These are phyloP conservation scores for Oryzias melastigma DNA, from an alignment of 2,113 vertebrate species.

Conservation along the genomic window DNA sequence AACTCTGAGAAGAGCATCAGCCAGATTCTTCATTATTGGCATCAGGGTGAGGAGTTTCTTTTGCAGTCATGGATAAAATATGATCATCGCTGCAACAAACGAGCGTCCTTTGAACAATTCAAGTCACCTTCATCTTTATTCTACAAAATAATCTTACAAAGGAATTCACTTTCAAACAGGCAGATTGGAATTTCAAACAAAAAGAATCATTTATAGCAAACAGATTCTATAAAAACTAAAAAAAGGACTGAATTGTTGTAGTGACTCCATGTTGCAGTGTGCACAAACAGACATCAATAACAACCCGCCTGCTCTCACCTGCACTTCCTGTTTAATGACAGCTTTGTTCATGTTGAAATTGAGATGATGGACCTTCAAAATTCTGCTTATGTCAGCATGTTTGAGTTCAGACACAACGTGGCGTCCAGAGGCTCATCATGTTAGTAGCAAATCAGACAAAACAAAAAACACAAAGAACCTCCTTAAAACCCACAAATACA, in stretches of 20 bases:
- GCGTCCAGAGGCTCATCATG: conserved; percentile 54
- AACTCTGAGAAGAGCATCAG: conserved; percentile 72
- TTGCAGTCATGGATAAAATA: conserved; percentile 64
- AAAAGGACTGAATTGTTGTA: conserved; percentile 21
- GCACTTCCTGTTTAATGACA: no score
- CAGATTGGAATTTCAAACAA: background rate
- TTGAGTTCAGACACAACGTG: conserved; percentile 27
- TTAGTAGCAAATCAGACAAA: conserved; percentile 61
- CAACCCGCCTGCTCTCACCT: no score
- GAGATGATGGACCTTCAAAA: background rate
- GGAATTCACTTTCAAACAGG: conserved; percentile 3
- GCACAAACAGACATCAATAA: conserved; percentile 42
- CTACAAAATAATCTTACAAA: no score
- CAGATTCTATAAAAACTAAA: conserved; percentile 10
- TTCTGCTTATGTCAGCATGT: conserved; percentile 2
- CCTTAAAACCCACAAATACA: conserved; percentile 52
- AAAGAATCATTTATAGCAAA: conserved; percentile 6
- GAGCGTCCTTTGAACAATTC: no score
- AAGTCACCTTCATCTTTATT: no score
- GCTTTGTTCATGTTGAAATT: no score
- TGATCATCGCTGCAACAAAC: conserved; percentile 41
- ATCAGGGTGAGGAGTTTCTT: conserved; percentile 59
- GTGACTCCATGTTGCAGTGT: conserved; percentile 33
- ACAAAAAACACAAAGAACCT: conserved; percentile 53
- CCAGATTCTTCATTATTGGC: conserved; percentile 61